A percentile compares a stretch with the other conserved stretches of the same genome.
Evolutionary conservation across 2,113 vertebrate genomes (phyloP).

Genomic region (Pteropus alecto): DNA sequence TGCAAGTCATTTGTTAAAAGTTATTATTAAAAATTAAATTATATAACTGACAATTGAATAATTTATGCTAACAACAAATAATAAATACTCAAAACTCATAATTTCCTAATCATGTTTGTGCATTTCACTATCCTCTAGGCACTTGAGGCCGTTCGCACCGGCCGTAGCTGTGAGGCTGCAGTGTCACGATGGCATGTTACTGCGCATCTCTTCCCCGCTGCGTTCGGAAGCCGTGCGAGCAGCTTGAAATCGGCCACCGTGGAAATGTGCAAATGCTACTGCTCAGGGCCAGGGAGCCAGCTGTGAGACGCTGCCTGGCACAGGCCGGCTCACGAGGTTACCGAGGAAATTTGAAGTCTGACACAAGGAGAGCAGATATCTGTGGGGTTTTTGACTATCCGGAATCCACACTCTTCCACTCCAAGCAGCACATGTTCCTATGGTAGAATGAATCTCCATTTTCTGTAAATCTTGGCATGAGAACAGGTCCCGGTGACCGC

Average conservation of each 20-base stretch:
- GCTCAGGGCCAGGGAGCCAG: background rate
- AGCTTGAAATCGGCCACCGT: background rate
- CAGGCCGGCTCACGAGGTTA: background rate
- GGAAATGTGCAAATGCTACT: background rate
- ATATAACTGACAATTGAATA: background rate
- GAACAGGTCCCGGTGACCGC: background rate
- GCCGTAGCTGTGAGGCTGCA: background rate
- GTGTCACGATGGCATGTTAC: rapidly evolving
- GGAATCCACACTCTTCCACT: background rate
- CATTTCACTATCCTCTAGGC: background rate
- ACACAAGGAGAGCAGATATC: background rate
- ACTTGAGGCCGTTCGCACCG: background rate
- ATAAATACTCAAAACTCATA: background rate
- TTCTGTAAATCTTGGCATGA: constrained; percentile 3
- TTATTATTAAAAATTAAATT: constrained; percentile 1
- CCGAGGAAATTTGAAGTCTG: background rate
- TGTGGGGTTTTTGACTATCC: background rate
- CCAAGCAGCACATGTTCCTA: background rate
- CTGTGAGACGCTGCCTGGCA: background rate
- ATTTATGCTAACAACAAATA: background rate
- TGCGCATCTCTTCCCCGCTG: background rate
- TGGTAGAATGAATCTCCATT: background rate
- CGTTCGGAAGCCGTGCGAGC: background rate
- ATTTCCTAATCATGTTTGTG: background rate
- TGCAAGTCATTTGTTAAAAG: background rate